A percentile compares a stretch with the other conserved stretches of the same genome.
Evolutionary conservation across 2,888 invertebrate genomes (phyloP).

Genomic region (Parnassius glacialis): DNA sequence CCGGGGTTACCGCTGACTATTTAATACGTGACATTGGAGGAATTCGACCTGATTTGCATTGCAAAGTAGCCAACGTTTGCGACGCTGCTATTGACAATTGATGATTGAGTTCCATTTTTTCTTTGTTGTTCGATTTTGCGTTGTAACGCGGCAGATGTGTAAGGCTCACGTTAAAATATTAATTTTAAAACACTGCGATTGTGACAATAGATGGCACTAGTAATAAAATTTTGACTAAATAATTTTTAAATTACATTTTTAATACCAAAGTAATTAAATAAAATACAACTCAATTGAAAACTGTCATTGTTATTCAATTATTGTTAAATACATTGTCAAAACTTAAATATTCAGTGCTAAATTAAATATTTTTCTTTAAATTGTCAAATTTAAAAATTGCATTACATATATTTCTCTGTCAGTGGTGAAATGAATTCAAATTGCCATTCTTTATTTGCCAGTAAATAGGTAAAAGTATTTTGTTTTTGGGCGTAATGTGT

Average conservation of each 20-base stretch:
- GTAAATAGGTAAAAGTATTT: too few relatives aligned
- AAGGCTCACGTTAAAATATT: conserved; percentile 19
- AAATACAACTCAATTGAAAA: background rate
- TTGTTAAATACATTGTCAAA: too few relatives aligned
- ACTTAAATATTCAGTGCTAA: too few relatives aligned
- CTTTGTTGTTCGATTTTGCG: conserved; percentile 48
- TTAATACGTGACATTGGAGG: conserved; percentile 61
- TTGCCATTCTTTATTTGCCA: too few relatives aligned
- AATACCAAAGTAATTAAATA: too few relatives aligned
- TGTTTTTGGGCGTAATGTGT: too few relatives aligned
- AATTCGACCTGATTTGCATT: conserved; percentile 68
- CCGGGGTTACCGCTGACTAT: conserved; percentile 35
- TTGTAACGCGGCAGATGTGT: conserved; percentile 58
- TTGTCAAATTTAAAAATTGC: too few relatives aligned
- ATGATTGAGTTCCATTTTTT: conserved; percentile 58
- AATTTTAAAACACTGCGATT: background rate
- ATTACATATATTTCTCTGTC: too few relatives aligned
- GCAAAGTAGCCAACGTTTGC: conserved; percentile 44
- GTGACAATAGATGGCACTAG: conserved; percentile 17
- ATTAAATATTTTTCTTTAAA: too few relatives aligned
- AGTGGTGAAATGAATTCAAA: too few relatives aligned
- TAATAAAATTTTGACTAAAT: background rate
- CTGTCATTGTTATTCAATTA: background rate
- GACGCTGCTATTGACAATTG: conserved; percentile 61
- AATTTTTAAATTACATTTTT: too few relatives aligned